Evolutionary conservation across 2,888 invertebrate species (phyloP).

Genomic region (Operophtera brumata): DNA sequence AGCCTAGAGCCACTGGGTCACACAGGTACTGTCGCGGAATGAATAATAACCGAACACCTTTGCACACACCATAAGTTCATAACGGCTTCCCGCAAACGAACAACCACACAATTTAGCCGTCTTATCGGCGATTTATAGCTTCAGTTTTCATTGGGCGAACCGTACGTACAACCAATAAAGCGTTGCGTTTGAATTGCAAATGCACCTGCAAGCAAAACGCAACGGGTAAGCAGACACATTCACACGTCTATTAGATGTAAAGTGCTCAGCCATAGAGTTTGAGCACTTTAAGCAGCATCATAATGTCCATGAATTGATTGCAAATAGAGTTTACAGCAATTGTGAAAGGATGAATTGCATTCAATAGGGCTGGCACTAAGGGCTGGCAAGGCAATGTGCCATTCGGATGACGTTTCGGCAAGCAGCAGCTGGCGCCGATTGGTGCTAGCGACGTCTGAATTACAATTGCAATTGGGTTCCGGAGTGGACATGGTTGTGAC

Average conservation of each 20-base stretch:
- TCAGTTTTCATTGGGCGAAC: slow-evolving; percentile 50
- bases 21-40: slow-evolving; percentile 59
- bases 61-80: slow-evolving; percentile 47
- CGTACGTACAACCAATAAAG: slow-evolving; percentile 50
- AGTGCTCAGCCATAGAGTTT: background rate
- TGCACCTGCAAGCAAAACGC: slow-evolving; percentile 45
- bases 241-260: slow-evolving; percentile 55
- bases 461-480: slow-evolving; percentile 60
- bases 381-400: slow-evolving; percentile 73
- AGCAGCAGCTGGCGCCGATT: slow-evolving; percentile 60
- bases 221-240: slow-evolving; percentile 49
- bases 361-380: slow-evolving; percentile 65
- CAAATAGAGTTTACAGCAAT: slow-evolving; percentile 26
- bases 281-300: background rate
- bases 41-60: slow-evolving; percentile 51
- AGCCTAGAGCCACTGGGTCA: slow-evolving; percentile 67
- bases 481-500: slow-evolving; percentile 53
- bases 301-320: slow-evolving; percentile 4
- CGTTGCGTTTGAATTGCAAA: slow-evolving; percentile 58
- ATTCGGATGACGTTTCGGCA: slow-evolving; percentile 66
- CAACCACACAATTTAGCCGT: slow-evolving; percentile 49
- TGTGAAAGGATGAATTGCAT: slow-evolving; percentile 55
- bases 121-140: slow-evolving; percentile 49
- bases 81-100: slow-evolving; percentile 39
- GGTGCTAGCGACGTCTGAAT: slow-evolving; percentile 66